phyloP scores from a whole-genome alignment of 1,140 invertebrate species.

The Drosophila guanche region DNA sequence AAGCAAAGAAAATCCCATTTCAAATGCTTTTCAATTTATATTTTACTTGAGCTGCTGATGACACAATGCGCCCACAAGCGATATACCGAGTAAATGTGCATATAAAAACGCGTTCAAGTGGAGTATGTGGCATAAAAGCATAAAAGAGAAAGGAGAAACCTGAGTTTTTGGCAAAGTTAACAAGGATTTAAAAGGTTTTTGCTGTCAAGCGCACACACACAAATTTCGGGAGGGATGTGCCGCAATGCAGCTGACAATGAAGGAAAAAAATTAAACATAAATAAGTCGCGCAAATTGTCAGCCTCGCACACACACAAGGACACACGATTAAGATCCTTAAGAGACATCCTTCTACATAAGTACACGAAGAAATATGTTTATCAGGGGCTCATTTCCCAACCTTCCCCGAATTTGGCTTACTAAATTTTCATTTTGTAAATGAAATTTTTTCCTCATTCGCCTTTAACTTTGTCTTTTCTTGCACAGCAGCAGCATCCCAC shows the following conservation, averaged over 20 bases:
- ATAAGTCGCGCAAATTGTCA: constrained; percentile 62
- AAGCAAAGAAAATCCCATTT: constrained; percentile 34
- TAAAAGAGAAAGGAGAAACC: constrained; percentile 49
- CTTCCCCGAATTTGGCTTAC: constrained; percentile 26
- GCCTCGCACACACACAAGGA: constrained; percentile 10
- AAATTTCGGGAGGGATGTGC: constrained; percentile 37
- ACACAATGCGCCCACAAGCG: constrained; percentile 60
- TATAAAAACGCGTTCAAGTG: constrained; percentile 10
- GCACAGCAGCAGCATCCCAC: too few species aligned
- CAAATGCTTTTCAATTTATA: constrained; percentile 73
- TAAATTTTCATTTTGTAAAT: constrained; percentile 80
- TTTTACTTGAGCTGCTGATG: constrained; percentile 68
- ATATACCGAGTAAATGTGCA: constrained; percentile 26
- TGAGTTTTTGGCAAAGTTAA: constrained; percentile 79
- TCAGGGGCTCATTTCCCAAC: constrained; percentile 26
- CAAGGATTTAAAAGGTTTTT: constrained; percentile 83
- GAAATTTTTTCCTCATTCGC: constrained; percentile 54
- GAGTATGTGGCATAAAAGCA: constrained; percentile 7
- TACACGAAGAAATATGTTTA: constrained; percentile 63
- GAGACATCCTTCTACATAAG: constrained; percentile 17
- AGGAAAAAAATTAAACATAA: constrained; percentile 55
- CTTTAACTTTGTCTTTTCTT: constrained; percentile 36
- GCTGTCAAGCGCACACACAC: constrained; percentile 67
- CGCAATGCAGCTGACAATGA: constrained; percentile 66
- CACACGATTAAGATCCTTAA: constrained; percentile 62